Base-by-base conservation (phyloP, 1,140 invertebrate species). In the Bombus pyrosoma region DNA sequence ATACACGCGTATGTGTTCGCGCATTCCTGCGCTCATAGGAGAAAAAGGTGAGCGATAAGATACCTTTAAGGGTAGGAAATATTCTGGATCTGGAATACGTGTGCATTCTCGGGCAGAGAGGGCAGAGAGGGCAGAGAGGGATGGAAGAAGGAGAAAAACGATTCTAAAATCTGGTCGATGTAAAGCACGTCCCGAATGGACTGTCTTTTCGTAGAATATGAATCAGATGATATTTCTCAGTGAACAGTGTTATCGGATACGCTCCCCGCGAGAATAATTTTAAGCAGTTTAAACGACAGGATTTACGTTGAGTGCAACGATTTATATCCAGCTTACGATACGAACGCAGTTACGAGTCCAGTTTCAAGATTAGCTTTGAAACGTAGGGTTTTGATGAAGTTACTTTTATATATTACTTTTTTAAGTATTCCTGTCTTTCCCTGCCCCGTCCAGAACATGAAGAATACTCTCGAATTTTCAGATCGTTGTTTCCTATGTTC, bases 1-100 rank as follows among this genome's bases (percentile, higher is more conserved):
- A 10, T 39, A 5, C 22, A 3, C 34, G 34, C 34, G 34, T 39
- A 28, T 32, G 28, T n/a, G 13, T 41, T 25, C 32, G 15, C 28
- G 9, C 32, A 25, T 25, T 22, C 15, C 13, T 1, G 66, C 18
- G 47, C 47, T 53, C 47, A 57, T 22, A 18, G 32, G n/a, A 39
- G 64, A 13, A 43, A 34, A 32, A 66, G 53, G 9, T 13, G 72
- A 69, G 78, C 76, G 87, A 91, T 88, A 88, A 91, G 87, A 81
- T 34, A 59, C 34, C 71, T 89, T 91, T 88, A 84, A 90, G 80
- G 77, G 86, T 84, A 74, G 79, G 66, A 80, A 83, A 87, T 89
- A 86, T 86, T 90, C 87, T 37, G 64, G 64, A 75, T 76, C 34
- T 75, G 71, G 47, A 18, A 81, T 81, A 82, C 74, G 81, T 72